These are phyloP conservation scores for Astropecten irregularis DNA, from an alignment of 53 echinoderm and acorn worm genomes.

Conservation along the genomic window DNA sequence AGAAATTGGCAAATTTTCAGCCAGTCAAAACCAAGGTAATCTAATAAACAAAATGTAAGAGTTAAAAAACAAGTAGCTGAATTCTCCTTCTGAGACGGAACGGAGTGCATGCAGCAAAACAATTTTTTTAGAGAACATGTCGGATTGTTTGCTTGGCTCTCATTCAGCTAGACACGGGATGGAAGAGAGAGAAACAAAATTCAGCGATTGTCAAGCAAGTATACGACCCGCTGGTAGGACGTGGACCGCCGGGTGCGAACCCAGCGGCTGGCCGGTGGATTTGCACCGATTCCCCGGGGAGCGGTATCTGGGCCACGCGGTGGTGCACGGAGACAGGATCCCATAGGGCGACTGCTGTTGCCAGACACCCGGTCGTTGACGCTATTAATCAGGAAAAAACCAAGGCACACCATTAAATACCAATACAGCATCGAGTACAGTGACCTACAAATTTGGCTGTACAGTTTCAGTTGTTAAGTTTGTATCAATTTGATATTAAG, in stretches of 20 bases:
- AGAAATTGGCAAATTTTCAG: too few relatives aligned
- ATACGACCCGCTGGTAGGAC: conserved; percentile 26
- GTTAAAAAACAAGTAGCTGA: too few relatives aligned
- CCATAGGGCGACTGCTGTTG: background rate
- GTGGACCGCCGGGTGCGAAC: conserved; percentile 31
- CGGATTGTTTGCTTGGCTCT: background rate
- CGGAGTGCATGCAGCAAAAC: too few relatives aligned
- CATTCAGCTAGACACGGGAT: too few relatives aligned
- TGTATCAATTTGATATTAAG: background rate
- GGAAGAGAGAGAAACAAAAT: background rate
- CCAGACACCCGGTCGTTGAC: background rate
- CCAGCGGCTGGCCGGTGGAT: conserved; percentile 18
- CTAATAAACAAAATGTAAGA: too few relatives aligned
- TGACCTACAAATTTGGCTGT: background rate
- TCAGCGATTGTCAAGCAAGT: background rate
- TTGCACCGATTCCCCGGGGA: background rate
- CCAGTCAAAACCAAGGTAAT: too few relatives aligned
- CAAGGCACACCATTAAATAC: background rate
- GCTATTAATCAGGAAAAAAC: background rate
- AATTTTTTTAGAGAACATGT: too few relatives aligned
- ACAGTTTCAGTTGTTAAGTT: background rate
- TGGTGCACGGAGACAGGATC: background rate
- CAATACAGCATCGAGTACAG: too few relatives aligned
- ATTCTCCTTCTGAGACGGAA: too few relatives aligned
- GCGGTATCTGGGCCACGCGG: conserved; percentile 44